Base-by-base conservation (phyloP, 2,797 vertebrate species). In the Phalanger gymnotis region DNA sequence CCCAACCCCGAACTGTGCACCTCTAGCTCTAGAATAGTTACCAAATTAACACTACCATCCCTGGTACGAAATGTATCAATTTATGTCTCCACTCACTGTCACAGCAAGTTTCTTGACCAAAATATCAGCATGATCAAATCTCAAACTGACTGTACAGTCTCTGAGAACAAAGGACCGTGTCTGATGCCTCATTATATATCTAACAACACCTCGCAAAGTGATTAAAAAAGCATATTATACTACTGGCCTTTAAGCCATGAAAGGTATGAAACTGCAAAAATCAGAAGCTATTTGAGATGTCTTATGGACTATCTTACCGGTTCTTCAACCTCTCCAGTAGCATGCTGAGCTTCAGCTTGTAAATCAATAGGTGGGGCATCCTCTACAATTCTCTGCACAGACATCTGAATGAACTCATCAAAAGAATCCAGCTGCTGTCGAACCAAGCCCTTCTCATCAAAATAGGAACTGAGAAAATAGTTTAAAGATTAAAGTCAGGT, bases 351-450 rank as follows among this genome's bases (percentile, higher is more conserved):
- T 98, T 99, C 99, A 52, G 99, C 99, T 97, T 99, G 99, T 47
- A 99, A 99, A 98, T 99, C 99, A 47, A 99, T 99, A 90, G 99
- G 99, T 0, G 99, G 99, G 0, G 99, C 99, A 51, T 99, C 99
- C 98, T 99, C 99, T 95, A 99, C 99, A 47, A 99, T 99, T 98
- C 99, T 99, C 98, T 99, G 99, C 92, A 99, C 99, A 1, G 99
- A 99, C 99, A 99, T 99, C 98, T 99, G 99, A 98, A 99, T 99
- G 98, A 99, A 99, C 97, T 99, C 99, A 98, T 99, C 99, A 19
- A 99, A 99, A 0, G 99, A 99, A 98, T 99, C 99, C 98, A 99
- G 96, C 98, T 99, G 99, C 96, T 99, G 99, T 87, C 99, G 99
- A 91, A 99, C 99, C 98, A 99, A 98, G 66, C 99, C 99, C 96